Base-by-base conservation (phyloP, 1,140 invertebrate genomes). In the Glossosoma conforme region DNA sequence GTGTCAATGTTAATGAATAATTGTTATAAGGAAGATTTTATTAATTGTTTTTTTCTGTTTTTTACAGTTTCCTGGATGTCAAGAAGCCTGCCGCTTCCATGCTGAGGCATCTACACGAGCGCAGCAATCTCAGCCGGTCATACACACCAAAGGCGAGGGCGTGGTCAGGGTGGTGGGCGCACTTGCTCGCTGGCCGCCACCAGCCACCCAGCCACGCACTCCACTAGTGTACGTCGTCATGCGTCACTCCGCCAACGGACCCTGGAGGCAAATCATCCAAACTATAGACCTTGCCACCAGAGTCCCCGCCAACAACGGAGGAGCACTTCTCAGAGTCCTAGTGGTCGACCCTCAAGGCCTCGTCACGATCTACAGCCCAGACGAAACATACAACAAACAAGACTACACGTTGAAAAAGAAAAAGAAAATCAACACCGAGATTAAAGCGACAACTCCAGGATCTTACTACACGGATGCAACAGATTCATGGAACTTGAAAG, bases 221-320 rank as follows among this genome's bases (percentile, higher is more conserved):
- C 79, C 79, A 13, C 62, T 82, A n/a, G 80, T 84, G n/a, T 84
- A 83, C 65, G 79, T 83, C 3, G 78, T 84, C 15, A 83, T 84
- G 78, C 66, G 80, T 3, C 74, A 81, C 47, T 70, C 76, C 18
- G 73, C 74, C 20, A 68, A 76, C 50, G 77, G 77, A 8, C 77
- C 77, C n/a, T 84, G 81, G 81, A 65, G 79, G 37, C 80, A 84
- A 69, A 78, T 84, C 38, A 77, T 79, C 55, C 79, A 82, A 70
- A 82, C 79, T 2, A 69, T 81, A 59, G 71, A 78, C 13, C 62
- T 78, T 42, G 75, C 76, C 6, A 79, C 79, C 0, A 68, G 79
- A 44, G 75, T 83, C 10, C 78, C 79, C 10, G 65, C 72, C 5
- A 78, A 77, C 56, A 76, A 78, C 45, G 72, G 73, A 49, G 77